These are phyloP conservation scores for Heliconius eleuchia DNA, from an alignment of 1,140 invertebrate genomes.

Conservation along the genomic window DNA sequence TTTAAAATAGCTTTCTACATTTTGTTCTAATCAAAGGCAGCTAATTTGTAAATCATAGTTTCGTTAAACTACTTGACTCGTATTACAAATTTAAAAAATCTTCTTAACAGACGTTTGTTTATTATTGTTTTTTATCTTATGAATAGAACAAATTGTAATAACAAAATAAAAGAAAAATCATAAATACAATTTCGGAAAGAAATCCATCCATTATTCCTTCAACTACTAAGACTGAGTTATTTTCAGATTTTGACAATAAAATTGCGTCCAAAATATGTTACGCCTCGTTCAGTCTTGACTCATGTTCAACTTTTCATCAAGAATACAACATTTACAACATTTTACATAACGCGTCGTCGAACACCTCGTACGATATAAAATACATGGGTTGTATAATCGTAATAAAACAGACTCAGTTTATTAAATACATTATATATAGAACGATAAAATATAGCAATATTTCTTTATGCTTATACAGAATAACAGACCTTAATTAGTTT, in stretches of 20 bases:
- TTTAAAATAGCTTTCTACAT: background rate
- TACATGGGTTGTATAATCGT: background rate
- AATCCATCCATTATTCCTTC: conserved; percentile 40
- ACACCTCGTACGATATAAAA: background rate
- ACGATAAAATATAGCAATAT: background rate
- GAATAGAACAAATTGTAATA: conserved; percentile 3
- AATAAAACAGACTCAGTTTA: too few species aligned
- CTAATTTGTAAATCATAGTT: too few species aligned
- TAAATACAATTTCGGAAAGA: conserved; percentile 1
- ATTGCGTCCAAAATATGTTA: conserved; percentile 53
- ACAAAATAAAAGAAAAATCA: background rate
- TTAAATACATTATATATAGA: background rate
- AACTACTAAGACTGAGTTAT: conserved; percentile 55
- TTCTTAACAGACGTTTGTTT: background rate
- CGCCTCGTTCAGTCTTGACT: conserved; percentile 1
- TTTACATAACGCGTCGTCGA: background rate
- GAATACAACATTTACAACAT: background rate
- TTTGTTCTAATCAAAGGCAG: conserved; percentile 4
- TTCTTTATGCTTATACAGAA: background rate
- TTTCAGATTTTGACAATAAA: conserved; percentile 62
- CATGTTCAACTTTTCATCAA: background rate
- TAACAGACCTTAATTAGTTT: background rate
- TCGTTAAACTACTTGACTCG: background rate
- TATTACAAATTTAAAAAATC: too few species aligned
- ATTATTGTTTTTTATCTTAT: background rate